Evolutionary conservation across 2,797 vertebrate genomes (phyloP).

Genomic region (Galaxias olidus): DNA sequence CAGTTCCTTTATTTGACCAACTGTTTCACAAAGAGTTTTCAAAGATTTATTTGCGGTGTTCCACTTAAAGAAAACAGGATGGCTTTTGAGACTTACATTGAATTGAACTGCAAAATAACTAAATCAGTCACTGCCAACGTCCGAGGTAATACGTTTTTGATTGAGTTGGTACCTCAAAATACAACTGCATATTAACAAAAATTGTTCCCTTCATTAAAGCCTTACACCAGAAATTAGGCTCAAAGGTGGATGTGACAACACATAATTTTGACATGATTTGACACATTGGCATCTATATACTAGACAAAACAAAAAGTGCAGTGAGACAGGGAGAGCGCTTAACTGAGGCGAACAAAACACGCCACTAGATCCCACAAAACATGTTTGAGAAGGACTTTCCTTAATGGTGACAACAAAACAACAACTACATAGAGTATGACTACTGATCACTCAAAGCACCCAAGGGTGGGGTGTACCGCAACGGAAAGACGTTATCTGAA

Average conservation of each 20-base stretch:
- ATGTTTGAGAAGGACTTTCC: conserved; percentile 63
- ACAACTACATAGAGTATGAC: conserved; percentile 62
- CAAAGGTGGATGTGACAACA: conserved; percentile 38
- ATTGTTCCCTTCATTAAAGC: conserved; percentile 90
- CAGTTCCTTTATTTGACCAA: conserved; percentile 66
- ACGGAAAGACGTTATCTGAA: too few relatives aligned
- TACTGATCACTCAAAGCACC: conserved; percentile 70
- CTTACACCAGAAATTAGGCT: conserved; percentile 78
- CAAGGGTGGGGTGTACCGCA: too few relatives aligned
- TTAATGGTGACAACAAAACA: conserved; percentile 68
- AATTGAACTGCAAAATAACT: conserved; percentile 45
- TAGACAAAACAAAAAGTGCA: conserved; percentile 45
- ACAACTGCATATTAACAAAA: conserved; percentile 52
- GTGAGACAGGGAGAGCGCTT: conserved; percentile 62
- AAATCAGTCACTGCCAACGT: conserved; percentile 55
- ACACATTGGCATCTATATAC: conserved; percentile 59
- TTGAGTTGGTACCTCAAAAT: conserved; percentile 67
- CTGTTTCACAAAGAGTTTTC: conserved; percentile 62
- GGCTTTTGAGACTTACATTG: conserved; percentile 57
- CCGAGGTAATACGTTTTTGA: conserved; percentile 68
- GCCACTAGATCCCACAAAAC: conserved; percentile 69
- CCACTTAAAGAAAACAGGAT: conserved; percentile 74
- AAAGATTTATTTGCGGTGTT: conserved; percentile 72
- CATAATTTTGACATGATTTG: conserved; percentile 75
- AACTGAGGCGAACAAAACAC: conserved; percentile 69